Base-by-base conservation (phyloP, 2,888 invertebrate species). In the Eristalinus aeneus region DNA sequence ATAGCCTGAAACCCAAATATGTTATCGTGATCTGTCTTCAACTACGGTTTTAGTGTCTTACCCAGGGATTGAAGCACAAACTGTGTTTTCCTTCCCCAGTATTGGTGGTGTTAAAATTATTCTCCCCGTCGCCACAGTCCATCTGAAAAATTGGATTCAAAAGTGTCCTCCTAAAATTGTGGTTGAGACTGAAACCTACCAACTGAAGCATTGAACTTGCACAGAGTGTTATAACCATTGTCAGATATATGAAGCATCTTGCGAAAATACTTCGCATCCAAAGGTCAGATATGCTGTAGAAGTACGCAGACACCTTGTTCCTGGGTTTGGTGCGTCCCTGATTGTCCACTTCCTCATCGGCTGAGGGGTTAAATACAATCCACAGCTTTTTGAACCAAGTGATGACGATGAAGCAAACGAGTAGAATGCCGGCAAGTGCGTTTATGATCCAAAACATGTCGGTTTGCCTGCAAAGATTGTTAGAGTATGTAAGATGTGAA, bases 321-420 rank as follows among this genome's bases (percentile, higher is more conserved):
- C 92, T 92, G 0, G 96, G 96, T 5, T 88, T 88, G 1, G 68
- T 53, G 8, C 83, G 74, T 12, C 73, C 60, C 11, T 84, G 73
- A 0, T 27, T 72, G 23, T 88, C 88, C 9, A 75, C 23, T 68
- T 89, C 88, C 12, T 88, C 83, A 60, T 89, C 88, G 0, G 71
- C 67, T 0, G 85, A 89, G 11, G 83, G 88, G 10, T 87, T 81
- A 53, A 84, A 90, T 89, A 93, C 93, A 83, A 93, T 93, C 96
- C 96, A 96, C 0, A 95, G 89, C 88, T 95, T 96, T 89, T 96
- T 95, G 83, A 95, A 95, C 97, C 97, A 97, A 0, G 95, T 95
- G 8, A 96, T 90, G 0, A 96, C 95, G 73, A 96, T 93, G 88
- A 96, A 92, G 0, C 95, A 88, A 0, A 95, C 92, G 89, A 94